phyloP scores from a whole-genome alignment of 2,113 vertebrate genomes.

The Centrocercus urophasianus region DNA sequence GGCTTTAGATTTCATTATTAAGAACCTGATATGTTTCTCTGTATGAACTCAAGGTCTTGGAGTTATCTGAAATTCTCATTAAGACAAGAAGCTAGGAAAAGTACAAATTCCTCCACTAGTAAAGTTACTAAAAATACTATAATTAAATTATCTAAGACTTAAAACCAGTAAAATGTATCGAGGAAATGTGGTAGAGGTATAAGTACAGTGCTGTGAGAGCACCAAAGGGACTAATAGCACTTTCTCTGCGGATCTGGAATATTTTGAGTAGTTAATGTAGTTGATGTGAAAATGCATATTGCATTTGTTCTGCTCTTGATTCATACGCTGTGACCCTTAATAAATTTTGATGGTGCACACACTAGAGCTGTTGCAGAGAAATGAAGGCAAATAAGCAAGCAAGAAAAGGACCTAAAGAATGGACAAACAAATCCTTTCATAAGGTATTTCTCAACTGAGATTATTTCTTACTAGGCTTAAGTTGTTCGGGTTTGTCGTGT shows the following conservation, averaged over 20 bases:
- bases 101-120: conserved; percentile 20
- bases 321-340: conserved; percentile 53
- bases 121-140: conserved; percentile 48
- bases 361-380: conserved; percentile 30
- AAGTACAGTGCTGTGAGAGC: neutral
- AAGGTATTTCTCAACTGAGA: conserved; percentile 27
- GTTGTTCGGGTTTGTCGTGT: neutral
- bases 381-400: neutral
- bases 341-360: conserved; percentile 34
- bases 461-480: conserved; percentile 11
- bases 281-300: neutral
- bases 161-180: conserved; percentile 37
- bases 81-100: conserved; percentile 51
- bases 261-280: neutral
- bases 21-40: conserved; percentile 3
- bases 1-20: conserved; percentile 55
- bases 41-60: neutral
- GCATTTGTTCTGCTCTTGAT: conserved; percentile 19
- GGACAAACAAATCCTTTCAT: conserved; percentile 61
- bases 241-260: conserved; percentile 18
- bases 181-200: neutral
- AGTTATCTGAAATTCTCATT: conserved; percentile 68
- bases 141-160: conserved; percentile 57
- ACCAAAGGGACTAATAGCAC: conserved; percentile 1
- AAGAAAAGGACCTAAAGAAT: conserved; percentile 34